Conservation (phyloP, 1,140 invertebrate genomes). For the Probaryconus sp. region DNA sequence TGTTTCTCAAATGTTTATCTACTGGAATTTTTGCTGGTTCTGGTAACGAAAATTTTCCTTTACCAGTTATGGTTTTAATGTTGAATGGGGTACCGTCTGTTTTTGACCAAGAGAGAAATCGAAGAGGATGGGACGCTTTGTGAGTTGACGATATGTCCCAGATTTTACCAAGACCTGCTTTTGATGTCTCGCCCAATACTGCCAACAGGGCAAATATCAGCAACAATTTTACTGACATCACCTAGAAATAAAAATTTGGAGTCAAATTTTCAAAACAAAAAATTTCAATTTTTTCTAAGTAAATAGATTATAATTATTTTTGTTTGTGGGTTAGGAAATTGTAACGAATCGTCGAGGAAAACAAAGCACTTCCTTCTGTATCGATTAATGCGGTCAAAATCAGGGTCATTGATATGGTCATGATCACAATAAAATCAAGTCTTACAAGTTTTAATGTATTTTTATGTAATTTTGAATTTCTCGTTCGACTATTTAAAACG, state of each 20-base stretch:
- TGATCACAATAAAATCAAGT: too few species aligned
- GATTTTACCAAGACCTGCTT: constrained; percentile 64
- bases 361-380: too few species aligned
- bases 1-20: constrained; percentile 19
- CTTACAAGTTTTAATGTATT: too few species aligned
- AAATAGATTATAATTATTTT: too few species aligned
- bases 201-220: constrained; percentile 28
- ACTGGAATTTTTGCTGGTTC: constrained; percentile 5
- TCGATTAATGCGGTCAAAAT: too few species aligned
- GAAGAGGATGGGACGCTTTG: constrained; percentile 27
- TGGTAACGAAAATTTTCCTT: neutral
- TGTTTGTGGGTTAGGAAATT: too few species aligned
- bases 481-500: too few species aligned
- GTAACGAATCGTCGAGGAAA: too few species aligned
- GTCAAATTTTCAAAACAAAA: neutral
- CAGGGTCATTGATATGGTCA: too few species aligned
- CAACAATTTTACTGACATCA: constrained; percentile 25
- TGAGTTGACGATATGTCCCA: constrained; percentile 67
- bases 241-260: constrained; percentile 36
- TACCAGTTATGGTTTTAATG: constrained; percentile 64
- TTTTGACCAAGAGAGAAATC: constrained; percentile 62
- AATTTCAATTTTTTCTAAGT: constrained; percentile 9
- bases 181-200: constrained; percentile 21
- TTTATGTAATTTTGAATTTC: too few species aligned
- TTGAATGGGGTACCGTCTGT: constrained; percentile 67